A percentile compares a stretch with the other conserved stretches of the same genome.
These are phyloP conservation scores for Marmota flaviventris DNA, from an alignment of 2,113 vertebrate genomes.

Conservation along the genomic window DNA sequence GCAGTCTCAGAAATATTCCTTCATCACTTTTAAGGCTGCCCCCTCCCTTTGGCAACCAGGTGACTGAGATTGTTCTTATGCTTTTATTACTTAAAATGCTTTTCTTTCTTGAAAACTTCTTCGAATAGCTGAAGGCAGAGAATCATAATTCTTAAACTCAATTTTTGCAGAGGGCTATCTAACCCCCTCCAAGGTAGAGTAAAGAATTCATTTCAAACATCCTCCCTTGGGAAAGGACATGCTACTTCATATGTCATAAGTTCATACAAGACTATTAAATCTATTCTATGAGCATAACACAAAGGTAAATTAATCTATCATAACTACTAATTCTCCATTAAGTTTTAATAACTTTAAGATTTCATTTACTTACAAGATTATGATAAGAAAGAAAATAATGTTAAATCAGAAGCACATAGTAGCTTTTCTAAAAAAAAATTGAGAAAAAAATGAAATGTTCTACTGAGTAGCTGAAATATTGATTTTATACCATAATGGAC, in stretches of 20 bases:
- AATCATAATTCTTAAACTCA: neutral
- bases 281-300: neutral
- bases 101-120: neutral
- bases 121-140: neutral
- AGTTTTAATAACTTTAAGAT: constrained; percentile 56
- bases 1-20: no score
- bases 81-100: neutral
- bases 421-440: constrained; percentile 47
- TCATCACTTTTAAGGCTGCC: neutral
- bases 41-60: neutral
- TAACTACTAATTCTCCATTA: constrained; percentile 52
- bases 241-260: neutral
- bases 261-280: neutral
- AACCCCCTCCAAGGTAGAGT: neutral
- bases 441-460: constrained; percentile 63
- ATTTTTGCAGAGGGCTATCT: neutral
- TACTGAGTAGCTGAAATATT: constrained; percentile 58
- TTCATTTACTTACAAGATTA: constrained; percentile 59
- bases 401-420: constrained; percentile 34
- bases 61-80: neutral
- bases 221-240: neutral
- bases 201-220: constrained; percentile 21
- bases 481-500: constrained; percentile 67
- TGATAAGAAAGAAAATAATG: neutral
- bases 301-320: constrained; percentile 33